Base-by-base conservation (phyloP, 2,113 vertebrate species). In the Pangasianodon gigas region DNA sequence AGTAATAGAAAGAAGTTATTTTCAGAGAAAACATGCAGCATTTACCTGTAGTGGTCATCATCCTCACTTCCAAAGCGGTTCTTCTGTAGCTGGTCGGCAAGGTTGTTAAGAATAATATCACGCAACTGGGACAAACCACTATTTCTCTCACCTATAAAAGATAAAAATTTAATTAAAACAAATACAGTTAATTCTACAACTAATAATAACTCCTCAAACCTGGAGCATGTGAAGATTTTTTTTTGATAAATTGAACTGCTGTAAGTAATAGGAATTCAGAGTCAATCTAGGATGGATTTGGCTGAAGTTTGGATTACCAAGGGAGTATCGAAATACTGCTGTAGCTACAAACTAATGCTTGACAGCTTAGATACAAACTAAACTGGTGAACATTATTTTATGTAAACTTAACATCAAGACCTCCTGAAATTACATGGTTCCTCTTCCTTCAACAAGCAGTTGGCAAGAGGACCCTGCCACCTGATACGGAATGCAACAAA, bases 41-140 rank as follows among this genome's bases (percentile, higher is more conserved):
- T 41, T 93, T 95, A 98, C 98, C 98, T 98, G 93, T 98, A 99
- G 93, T 99, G 97, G 89, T 99, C 98, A 71, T 99, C 98, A 37
- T 99, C 98, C 92, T 99, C 98, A 90, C 98, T 98, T 69, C 98
- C 98, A 94, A 99, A 99, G 91, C 98, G 95, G 93, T 99, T 99
- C 95, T 98, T 99, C 94, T 99, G 98, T 88, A 99, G 97, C 88
- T 99, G 98, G 80, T 98, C 97, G 3, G 98, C 97, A 81, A 99
- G 92, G 87, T 97, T 99, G 89, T 97, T 98, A 58, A 99, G 96
- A 93, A 99, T 99, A 79, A 99, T 97, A 24, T 99, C 98, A 0
- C 98, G 97, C 54, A 99, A 97, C 75, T 98, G 98, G 21, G 98
- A 97, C 65, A 99, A 96, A 62, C 98, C 98, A 2, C 94, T 95